A percentile compares a stretch with the other conserved stretches of the same genome.
Conservation (phyloP, 2,888 invertebrate genomes). For the Carpatolechia fugitivella region DNA sequence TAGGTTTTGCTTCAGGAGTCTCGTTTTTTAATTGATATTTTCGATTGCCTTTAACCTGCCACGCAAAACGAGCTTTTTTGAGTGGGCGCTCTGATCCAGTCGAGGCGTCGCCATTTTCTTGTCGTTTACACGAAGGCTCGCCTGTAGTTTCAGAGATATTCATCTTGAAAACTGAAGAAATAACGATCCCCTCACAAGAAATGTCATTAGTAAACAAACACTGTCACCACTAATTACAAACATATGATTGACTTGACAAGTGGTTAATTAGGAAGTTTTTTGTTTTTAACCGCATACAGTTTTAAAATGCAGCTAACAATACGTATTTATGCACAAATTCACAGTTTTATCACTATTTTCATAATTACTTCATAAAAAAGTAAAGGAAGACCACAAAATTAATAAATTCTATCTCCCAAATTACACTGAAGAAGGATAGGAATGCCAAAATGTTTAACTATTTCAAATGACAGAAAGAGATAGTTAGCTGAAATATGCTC, state of each 20-base stretch:
- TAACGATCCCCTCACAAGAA: constrained; percentile 32
- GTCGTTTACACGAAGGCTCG: constrained; percentile 71
- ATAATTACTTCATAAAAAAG: not conserved
- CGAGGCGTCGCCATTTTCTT: constrained; percentile 74
- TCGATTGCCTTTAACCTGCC: constrained; percentile 85
- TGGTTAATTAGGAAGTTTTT: constrained; percentile 48
- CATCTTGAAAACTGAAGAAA: constrained; percentile 46
- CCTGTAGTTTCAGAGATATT: constrained; percentile 57
- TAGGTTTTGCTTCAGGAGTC: constrained; percentile 32
- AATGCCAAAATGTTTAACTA: not conserved
- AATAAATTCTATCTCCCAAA: not conserved
- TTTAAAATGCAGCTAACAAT: no score
- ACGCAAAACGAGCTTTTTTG: constrained; percentile 83
- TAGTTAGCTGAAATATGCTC: not conserved
- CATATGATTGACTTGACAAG: constrained; percentile 73
- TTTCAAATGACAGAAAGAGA: not conserved
- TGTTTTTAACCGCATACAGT: constrained; percentile 18
- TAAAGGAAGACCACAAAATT: not conserved
- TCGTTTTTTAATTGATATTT: constrained; percentile 80
- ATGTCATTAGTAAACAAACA: constrained; percentile 73
- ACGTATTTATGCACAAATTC: no score
- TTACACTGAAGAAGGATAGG: not conserved
- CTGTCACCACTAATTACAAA: constrained; percentile 72
- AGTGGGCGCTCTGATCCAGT: constrained; percentile 78
- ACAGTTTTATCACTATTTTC: not conserved